Base-by-base conservation (phyloP, 2,797 vertebrate genomes). In the Manis javanica region DNA sequence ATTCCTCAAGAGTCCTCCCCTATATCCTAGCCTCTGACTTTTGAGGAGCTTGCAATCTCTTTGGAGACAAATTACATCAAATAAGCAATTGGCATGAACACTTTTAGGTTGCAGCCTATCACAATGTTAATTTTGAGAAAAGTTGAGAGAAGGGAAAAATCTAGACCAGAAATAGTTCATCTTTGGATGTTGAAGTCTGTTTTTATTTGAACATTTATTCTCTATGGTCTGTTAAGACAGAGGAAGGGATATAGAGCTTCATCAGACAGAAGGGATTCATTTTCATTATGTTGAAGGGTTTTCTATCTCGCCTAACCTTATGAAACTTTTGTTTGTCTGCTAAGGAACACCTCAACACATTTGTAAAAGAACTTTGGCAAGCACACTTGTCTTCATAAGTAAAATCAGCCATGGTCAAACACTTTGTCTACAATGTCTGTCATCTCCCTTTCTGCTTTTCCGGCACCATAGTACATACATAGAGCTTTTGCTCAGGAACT, bases 321-420 rank as follows among this genome's bases (percentile, higher is more conserved):
- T 64, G 71, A 59, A 95, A 59, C 57, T 79, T 92, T 79, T 46
- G 74, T 84, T 93, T 96, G 63, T 87, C 42, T 84, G 77, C 72
- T 49, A 16, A 1, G 3, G 75, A 81, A 84, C 57, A 94, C 84
- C 93, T 95, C 71, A 92, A 79, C 91, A 90, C 79, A 90, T 96
- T 95, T 85, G 49, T 77, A 39, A 96, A 87, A 84, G 69, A 89
- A 68, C 18, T 79, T 77, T 87, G 71, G 87, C 75, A 87, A 96
- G 63, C 84, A 89, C 42, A 96, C 83, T 95, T 94, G 59, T 94
- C 95, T 96, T 97, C 82, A 96, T 95, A 96, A 90, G 13, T 37
- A 92, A 31, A 95, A 34, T n/a, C 42, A 78, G 72, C 2, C 26
- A 59, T 63, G 83, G 57, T 83, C 86, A 84, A 79, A 53, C 79